Evolutionary conservation across 2,888 invertebrate genomes (phyloP), one percentile per base, ranked within the genome.

Genomic region (Galerucella pusilla): DNA sequence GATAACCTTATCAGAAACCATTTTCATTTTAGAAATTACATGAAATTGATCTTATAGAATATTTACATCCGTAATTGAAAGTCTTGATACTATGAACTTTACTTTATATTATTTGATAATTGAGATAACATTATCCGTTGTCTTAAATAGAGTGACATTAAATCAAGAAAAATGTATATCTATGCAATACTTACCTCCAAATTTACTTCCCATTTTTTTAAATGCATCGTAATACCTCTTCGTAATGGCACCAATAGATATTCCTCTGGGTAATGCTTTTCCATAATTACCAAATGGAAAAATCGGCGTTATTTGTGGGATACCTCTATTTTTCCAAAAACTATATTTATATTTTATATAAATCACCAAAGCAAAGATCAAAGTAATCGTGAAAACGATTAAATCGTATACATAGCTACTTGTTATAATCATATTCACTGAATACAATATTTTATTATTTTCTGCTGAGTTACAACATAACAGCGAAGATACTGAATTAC

Each of bases 261-360:
- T 70, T 16, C 77, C 77, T 73, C 49, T 75, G 1, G 74, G 69
- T 10, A 77, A 42, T 42, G 7, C 7, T 11, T 52, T 71, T 3
- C 10, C 45, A n/a, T 57, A 46, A 57, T 75, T 75, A 2, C 75
- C 75, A 46, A 16, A 52, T 0, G 73, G 75, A 11, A 75, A 75
- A 4, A 12, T 28, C 6, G 75, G 75, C 20, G 65, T 46, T 42
- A 75, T 28, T 46, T 73, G 67, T 4, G 65, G 52, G 6, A 75
- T 35, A 2, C 70, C 70, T 28, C 45, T 75, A 57, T 35, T 73
- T 20, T 65, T 73, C 75, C 75, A 75, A 45, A 70, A 75, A 9
- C 25, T 49, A 28, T 71, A 71, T 7, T 65, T 65, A 14, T 68
- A 45, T 59, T 60, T 65, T 9, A 74, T 49, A 49, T 70, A 63